Percentiles rank a stretch among this genome's conserved stretches.
Evolutionary conservation across 2,113 vertebrate genomes (phyloP).

Genomic region (Rhodinocichla rosea): DNA sequence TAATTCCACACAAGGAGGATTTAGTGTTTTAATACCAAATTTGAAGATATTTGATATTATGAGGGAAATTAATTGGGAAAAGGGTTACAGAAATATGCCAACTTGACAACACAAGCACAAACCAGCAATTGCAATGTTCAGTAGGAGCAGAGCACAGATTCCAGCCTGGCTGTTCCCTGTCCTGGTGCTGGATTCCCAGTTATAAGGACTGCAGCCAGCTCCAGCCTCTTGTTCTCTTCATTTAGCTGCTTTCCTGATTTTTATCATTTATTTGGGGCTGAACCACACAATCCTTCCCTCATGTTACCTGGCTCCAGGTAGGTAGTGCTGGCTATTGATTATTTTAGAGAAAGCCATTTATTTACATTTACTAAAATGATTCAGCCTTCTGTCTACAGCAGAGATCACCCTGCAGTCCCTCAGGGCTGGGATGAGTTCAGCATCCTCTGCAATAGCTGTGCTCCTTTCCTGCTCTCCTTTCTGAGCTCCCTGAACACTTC

Average conservation of each 20-base stretch:
- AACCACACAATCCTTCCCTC: neutral
- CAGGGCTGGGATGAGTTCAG: neutral
- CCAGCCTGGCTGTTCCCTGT: neutral
- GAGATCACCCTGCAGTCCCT: neutral
- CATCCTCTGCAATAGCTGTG: neutral
- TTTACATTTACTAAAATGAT: neutral
- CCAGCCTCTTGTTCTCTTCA: neutral
- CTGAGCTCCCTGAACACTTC: neutral
- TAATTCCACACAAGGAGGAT: neutral
- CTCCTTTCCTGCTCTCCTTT: neutral
- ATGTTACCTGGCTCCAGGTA: neutral
- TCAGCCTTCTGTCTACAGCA: neutral
- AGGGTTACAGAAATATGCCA: neutral
- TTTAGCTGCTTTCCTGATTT: neutral
- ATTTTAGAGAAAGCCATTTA: neutral
- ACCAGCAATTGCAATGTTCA: neutral
- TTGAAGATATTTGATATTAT: neutral
- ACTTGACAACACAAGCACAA: neutral
- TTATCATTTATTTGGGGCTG: neutral
- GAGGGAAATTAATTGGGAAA: neutral
- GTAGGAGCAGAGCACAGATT: neutral
- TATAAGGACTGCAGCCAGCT: neutral
- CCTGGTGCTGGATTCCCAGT: neutral
- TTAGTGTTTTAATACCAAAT: neutral
- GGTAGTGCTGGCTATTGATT: neutral